Percentiles rank a stretch among this genome's conserved stretches.
phyloP scores from a whole-genome alignment of 2,113 vertebrate species.

The Tupaia tana region DNA sequence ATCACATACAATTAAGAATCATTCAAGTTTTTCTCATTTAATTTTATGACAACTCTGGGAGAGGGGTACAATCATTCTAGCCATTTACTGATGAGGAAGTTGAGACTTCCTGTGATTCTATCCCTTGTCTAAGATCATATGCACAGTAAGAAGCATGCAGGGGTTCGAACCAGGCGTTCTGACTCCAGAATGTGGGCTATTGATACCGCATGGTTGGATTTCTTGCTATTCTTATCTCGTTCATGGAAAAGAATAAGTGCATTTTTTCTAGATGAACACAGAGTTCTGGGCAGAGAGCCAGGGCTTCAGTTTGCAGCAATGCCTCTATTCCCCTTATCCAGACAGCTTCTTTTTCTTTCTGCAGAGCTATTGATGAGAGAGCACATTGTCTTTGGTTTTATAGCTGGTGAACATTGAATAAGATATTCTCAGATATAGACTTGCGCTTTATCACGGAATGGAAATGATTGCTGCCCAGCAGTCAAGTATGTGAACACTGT shows the following conservation, averaged over 20 bases:
- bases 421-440: constrained; percentile 54
- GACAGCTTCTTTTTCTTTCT: constrained; percentile 50
- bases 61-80: background rate
- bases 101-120: background rate
- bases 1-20: constrained; percentile 46
- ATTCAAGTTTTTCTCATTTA: constrained; percentile 15
- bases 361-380: constrained; percentile 40
- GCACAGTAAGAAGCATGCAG: background rate
- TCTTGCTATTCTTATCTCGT: constrained; percentile 29
- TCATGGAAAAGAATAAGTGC: background rate
- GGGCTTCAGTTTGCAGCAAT: background rate
- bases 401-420: constrained; percentile 50
- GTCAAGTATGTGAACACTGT: background rate
- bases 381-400: constrained; percentile 61
- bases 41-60: background rate
- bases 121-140: background rate
- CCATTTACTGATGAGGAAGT: constrained; percentile 19
- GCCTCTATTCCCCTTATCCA: background rate
- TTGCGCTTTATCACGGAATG: constrained; percentile 43
- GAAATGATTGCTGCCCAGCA: constrained; percentile 54
- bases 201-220: background rate
- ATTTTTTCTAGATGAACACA: background rate
- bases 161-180: background rate
- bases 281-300: constrained; percentile 44
- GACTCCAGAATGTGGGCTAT: background rate